These are phyloP conservation scores for Oenanthe oenanthe DNA, from an alignment of 2,113 vertebrate genomes.

Conservation along the genomic window DNA sequence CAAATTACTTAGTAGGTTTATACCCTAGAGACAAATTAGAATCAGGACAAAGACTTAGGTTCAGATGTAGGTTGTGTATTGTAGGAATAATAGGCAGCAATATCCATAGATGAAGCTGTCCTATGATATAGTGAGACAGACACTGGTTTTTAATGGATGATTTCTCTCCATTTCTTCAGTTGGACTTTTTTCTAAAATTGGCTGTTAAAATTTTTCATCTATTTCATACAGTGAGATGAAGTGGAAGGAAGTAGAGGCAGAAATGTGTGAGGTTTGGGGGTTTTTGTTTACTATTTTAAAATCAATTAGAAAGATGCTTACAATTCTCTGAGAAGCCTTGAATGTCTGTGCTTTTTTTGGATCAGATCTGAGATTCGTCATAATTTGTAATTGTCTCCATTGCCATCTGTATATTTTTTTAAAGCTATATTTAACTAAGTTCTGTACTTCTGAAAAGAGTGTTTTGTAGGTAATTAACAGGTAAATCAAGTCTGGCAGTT, in stretches of 20 bases:
- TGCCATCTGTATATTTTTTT: not conserved
- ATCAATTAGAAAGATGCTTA: not conserved
- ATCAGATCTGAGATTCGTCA: not conserved
- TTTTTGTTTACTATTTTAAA: not conserved
- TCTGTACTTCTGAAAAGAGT: not conserved
- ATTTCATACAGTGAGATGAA: not conserved
- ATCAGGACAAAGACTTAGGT: not conserved
- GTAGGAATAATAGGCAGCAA: not conserved
- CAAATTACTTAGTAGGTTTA: not conserved
- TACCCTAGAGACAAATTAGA: not conserved
- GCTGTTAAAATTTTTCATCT: not conserved
- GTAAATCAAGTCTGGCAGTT: not conserved
- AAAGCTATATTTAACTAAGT: not conserved
- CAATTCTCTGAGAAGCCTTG: not conserved
- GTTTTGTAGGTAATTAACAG: not conserved
- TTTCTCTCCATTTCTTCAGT: not conserved
- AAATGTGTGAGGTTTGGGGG: not conserved
- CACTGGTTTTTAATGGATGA: not conserved
- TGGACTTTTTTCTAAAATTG: not conserved
- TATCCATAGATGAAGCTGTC: not conserved
- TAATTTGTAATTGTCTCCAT: not conserved
- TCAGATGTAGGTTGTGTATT: not conserved
- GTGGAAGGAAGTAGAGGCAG: not conserved
- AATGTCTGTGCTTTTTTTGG: fast-evolving
- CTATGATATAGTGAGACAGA: not conserved